Conservation (phyloP, 2,797 vertebrate species). For the Cirrhinus molitorella region DNA sequence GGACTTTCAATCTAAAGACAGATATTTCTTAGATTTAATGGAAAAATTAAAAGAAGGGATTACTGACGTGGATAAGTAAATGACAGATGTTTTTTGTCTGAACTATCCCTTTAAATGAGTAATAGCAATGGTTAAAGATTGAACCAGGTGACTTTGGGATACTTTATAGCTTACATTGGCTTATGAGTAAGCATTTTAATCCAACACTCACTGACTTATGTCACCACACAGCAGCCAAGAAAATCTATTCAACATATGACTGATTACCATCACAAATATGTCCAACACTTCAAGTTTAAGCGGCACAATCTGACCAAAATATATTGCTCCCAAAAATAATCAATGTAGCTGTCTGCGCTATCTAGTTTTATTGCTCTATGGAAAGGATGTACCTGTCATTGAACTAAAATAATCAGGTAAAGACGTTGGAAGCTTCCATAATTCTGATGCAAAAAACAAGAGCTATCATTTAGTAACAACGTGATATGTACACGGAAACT, state of each 20-base stretch:
- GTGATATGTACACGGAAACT: background rate
- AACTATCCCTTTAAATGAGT: background rate
- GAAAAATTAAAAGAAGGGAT: too few species aligned
- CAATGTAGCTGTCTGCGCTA: background rate
- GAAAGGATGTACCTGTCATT: background rate
- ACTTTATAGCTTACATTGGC: background rate
- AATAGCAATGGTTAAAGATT: background rate
- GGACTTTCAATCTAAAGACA: too few species aligned
- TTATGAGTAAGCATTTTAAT: slow-evolving; percentile 13
- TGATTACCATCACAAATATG: background rate
- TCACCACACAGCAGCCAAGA: background rate
- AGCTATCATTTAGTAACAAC: background rate
- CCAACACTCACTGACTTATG: background rate
- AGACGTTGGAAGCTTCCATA: background rate
- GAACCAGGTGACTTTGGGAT: slow-evolving; percentile 8
- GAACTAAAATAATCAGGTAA: slow-evolving; percentile 6
- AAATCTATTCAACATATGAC: slow-evolving; percentile 15
- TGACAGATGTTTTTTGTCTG: background rate
- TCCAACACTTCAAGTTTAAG: background rate
- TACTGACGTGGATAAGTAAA: background rate
- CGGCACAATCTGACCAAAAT: background rate
- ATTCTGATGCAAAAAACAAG: background rate
- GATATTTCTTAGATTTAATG: background rate
- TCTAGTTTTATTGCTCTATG: background rate
- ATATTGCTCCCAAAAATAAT: background rate